Evolutionary conservation across 2,888 invertebrate genomes (phyloP).

Genomic region (Meiosimyza decipiens): DNA sequence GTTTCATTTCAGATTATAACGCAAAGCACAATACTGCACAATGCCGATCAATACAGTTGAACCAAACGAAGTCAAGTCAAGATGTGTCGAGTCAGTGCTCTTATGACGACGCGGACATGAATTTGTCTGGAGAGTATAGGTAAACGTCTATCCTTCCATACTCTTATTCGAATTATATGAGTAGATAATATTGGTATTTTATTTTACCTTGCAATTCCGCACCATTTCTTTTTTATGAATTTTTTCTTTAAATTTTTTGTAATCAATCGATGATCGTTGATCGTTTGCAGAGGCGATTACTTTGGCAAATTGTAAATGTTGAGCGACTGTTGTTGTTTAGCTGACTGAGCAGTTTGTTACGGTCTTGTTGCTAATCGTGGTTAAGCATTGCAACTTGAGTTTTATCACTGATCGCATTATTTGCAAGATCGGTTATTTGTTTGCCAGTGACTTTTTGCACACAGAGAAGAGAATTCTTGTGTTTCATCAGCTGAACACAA

Average conservation of each 20-base stretch:
- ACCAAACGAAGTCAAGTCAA: no score
- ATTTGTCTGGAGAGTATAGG: constrained; percentile 14
- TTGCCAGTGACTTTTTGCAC: background rate
- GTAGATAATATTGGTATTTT: background rate
- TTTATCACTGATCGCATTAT: constrained; percentile 22
- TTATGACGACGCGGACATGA: constrained; percentile 30
- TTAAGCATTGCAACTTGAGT: constrained; percentile 5
- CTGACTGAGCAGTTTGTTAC: background rate
- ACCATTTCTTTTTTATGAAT: background rate
- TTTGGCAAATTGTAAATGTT: constrained; percentile 25
- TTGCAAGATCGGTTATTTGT: constrained; percentile 17
- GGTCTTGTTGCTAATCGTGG: background rate
- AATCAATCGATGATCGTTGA: background rate
- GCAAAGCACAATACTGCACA: background rate
- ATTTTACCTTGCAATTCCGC: background rate
- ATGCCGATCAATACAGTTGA: background rate
- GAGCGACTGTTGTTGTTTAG: background rate
- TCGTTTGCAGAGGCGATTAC: constrained; percentile 18
- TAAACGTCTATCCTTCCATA: background rate
- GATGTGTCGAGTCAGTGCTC: constrained; percentile 18
- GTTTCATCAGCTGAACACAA: no score
- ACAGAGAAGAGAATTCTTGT: no score
- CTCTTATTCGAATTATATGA: background rate
- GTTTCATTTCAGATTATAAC: background rate
- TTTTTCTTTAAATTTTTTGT: background rate